Conservation (phyloP, 2,113 vertebrate species). For the Hymenochirus boettgeri region DNA sequence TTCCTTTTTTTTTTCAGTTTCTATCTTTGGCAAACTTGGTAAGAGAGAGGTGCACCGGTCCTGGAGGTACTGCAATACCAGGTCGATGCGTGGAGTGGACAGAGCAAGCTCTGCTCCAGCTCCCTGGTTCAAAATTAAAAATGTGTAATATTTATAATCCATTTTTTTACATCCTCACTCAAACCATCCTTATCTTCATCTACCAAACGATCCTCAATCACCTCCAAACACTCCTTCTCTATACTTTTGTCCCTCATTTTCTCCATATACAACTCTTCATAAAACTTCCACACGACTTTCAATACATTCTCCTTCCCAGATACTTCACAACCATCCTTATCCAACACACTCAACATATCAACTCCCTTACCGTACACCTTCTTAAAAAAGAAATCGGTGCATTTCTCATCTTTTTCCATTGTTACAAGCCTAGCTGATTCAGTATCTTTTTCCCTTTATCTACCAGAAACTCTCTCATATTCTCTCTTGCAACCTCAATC, state of each 20-base stretch:
- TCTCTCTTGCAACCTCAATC: background rate
- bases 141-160: too few relatives aligned
- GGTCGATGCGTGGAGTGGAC: too few relatives aligned
- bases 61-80: too few relatives aligned
- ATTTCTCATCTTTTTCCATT: background rate
- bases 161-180: background rate
- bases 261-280: background rate
- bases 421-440: background rate
- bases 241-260: background rate
- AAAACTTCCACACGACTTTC: background rate
- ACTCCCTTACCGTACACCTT: background rate
- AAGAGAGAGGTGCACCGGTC: too few relatives aligned
- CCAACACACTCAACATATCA: background rate
- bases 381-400: background rate
- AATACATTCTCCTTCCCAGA: background rate
- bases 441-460: background rate
- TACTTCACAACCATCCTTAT: background rate
- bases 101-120: too few relatives aligned
- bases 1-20: too few relatives aligned
- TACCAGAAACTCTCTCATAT: background rate
- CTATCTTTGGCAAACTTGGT: too few relatives aligned
- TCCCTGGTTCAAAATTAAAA: too few relatives aligned
- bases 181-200: background rate
- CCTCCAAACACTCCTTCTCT: background rate
- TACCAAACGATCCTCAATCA: background rate